Evolutionary conservation across 2,797 vertebrate species (phyloP), one percentile per base, ranked within the genome.

Genomic region (Thalassophryne amazonica): DNA sequence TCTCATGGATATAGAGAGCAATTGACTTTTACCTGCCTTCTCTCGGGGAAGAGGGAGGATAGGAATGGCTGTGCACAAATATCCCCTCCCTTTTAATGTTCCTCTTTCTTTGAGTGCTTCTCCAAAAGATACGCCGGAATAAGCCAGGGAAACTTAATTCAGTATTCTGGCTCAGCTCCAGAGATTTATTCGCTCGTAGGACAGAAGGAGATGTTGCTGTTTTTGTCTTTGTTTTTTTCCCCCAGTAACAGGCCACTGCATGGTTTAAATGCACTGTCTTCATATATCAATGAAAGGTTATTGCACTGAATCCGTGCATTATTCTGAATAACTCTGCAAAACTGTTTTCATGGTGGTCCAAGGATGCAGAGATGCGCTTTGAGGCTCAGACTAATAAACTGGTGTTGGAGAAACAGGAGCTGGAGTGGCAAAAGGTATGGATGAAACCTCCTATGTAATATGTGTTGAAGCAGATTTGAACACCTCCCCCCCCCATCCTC

Each of bases 391-490:
- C 95, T 72, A 87, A 80, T 73, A 93, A 91, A 69, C 87, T 95
- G 68, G 86, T 93, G 50, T 8, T 94, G 80, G 94, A 98, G 76
- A 95, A 91, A 40, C 94, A 97, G 71, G 95, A 98, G 75, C 84
- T 97, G 57, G 92, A 93, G 45, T 97, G 94, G 95, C 90, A 95
- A 72, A 96, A 93, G 88, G 94, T 96, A 68, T 33, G 73, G 84
- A 16, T 27, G n/a, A 27, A 20, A n/a, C 32, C 13, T 12, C 9
- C 20, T 15, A 9, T 15, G 30, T 15, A 11, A 15, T 2, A 17
- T n/a, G n/a, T n/a, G n/a, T n/a, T n/a, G n/a, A n/a, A n/a, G n/a
- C n/a, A n/a, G n/a, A n/a, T n/a, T n/a, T n/a, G n/a, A n/a, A n/a
- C n/a, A n/a, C n/a, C n/a, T n/a, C n/a, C n/a, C n/a, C n/a, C n/a